Base-by-base conservation (phyloP, 2,113 vertebrate species). In the Campylomormyrus tamandua region DNA sequence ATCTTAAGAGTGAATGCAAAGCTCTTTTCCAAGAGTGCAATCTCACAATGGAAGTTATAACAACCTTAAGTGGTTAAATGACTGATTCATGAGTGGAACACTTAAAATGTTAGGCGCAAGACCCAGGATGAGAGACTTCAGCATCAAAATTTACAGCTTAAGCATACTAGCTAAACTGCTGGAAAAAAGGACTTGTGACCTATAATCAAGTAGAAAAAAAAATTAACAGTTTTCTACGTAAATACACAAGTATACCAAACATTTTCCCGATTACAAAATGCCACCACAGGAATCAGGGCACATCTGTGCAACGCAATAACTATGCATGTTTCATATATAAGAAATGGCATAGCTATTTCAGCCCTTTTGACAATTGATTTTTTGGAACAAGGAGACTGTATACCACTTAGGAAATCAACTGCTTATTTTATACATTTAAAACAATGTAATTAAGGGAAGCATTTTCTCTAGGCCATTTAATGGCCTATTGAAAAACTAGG, bases 371-470 rank as follows among this genome's bases (percentile, higher is more conserved):
- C 42, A 86, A 46, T 17, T 3, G 83, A 49, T 15, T 50, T 86
- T 86, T n/a, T 24, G 45, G 80, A 46, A 48, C 42, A 84, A 5
- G 56, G 56, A n/a, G 21, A 62, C 8, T 13, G 45, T 24, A 45
- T 53, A 56, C 50, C 13, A 27, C 86, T 35, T 35, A 9, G 42
- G 1, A 87, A 52, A 39, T 39, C 48, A 21, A 19, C 11, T 5
- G 50, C 10, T 42, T 90, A 86, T 87, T 49, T 15, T 89, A 90
- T 93, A 95, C 95, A 96, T 96, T 96, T 96, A 96, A 93, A 96
- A 96, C 95, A 96, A 96, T 95, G 95, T 94, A 95, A 90, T 88
- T 74, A 53, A 90, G 92, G 91, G 74, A 93, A 5, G 92, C 49
- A 52, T 35, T 31, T 53, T 24, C 24, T 48, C n/a, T 7, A 50